Evolutionary conservation across 2,888 invertebrate genomes (phyloP).

Genomic region (Dyspetes luteomarginatus): DNA sequence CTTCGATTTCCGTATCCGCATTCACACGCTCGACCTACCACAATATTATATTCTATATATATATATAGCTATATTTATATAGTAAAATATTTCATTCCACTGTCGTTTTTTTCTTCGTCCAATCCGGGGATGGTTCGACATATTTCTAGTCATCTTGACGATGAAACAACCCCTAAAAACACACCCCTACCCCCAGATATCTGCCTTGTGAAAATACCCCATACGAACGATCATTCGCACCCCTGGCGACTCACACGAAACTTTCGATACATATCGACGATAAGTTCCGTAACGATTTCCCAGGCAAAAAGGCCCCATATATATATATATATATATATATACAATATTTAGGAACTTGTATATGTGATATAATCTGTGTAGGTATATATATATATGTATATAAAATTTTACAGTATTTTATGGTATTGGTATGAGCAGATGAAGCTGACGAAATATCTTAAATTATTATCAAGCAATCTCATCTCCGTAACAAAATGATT

Average conservation of each 20-base stretch:
- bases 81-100: constrained; percentile 14
- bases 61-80: background rate
- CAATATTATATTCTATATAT: constrained; percentile 44
- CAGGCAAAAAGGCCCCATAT: constrained; percentile 31
- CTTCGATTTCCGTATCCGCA: constrained; percentile 62
- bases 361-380: too few relatives aligned
- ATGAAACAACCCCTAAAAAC: background rate
- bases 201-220: constrained; percentile 33
- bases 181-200: constrained; percentile 20
- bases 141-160: constrained; percentile 38
- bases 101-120: constrained; percentile 30
- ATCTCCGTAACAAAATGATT: constrained; percentile 23
- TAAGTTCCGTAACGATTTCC: constrained; percentile 56
- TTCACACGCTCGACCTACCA: constrained; percentile 66
- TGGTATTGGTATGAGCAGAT: too few relatives aligned
- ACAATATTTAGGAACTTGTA: too few relatives aligned
- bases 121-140: constrained; percentile 14
- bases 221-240: constrained; percentile 31
- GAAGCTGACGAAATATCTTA: constrained; percentile 50
- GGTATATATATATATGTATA: too few relatives aligned
- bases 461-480: constrained; percentile 47
- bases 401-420: too few relatives aligned
- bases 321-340: background rate
- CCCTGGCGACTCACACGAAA: constrained; percentile 63
- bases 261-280: constrained; percentile 47